Base-by-base conservation (phyloP, 2,113 vertebrate genomes). In the Corythornis cristatus region DNA sequence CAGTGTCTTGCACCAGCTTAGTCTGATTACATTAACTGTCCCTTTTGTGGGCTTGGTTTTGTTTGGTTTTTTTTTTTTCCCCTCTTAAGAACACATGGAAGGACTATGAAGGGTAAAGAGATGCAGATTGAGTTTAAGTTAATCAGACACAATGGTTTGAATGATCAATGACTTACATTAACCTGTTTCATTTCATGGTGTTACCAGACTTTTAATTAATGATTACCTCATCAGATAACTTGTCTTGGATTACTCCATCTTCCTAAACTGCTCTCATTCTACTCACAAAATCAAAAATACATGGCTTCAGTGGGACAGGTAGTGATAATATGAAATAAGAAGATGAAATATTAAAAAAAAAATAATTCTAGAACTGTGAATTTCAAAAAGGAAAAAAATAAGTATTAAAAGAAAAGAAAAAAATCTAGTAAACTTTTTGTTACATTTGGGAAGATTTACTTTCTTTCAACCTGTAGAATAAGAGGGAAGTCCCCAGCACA, bases 21-120 rank as follows among this genome's bases (percentile, higher is more conserved):
- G n/a, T n/a, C n/a, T n/a, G n/a, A n/a, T n/a, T n/a, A n/a, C n/a
- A n/a, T n/a, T n/a, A n/a, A n/a, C n/a, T n/a, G n/a, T n/a, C n/a
- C n/a, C n/a, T n/a, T n/a, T n/a, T n/a, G n/a, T n/a, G n/a, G n/a
- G n/a, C n/a, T n/a, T n/a, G n/a, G n/a, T n/a, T n/a, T n/a, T n/a
- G n/a, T n/a, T n/a, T n/a, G 23, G 11, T 31, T 50, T 29, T 71
- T 56, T 62, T 56, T 62, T 77, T 62, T 22, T n/a, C n/a, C 3
- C 6, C 5, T 73, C 51, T 70, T 73, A 50, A 58, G 37, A 65
- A 56, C 8, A 9, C 0, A 0, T 1, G 3, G 45, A 19, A 88
- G 31, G 28, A 42, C 5, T 42, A 31, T 20, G 7, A 62, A 76
- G 21, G 14, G 21, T 64, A 58, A 56, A 81, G 48, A 86, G 57